Base-by-base conservation (phyloP, 2,888 invertebrate genomes). In the Amiota communis region DNA sequence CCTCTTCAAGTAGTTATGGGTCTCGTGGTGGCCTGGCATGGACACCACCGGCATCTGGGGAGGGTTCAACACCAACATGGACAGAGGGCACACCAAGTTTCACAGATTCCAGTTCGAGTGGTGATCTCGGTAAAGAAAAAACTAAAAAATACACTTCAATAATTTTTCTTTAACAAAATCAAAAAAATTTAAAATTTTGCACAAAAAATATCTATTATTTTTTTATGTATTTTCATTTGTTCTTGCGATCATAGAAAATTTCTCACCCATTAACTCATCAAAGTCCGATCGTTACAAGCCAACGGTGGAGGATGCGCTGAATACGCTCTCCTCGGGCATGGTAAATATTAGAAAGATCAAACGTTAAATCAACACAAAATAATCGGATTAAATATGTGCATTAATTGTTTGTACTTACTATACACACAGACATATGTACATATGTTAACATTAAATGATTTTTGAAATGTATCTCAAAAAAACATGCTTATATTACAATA, bases 51-150 rank as follows among this genome's bases (percentile, higher is more conserved):
- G 94, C 95, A 67, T 95, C 95, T 64, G 95, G 95, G 72, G 96
- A 96, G 90, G 96, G 96, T 57, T 95, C 95, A 9, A 98, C 98
- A 56, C 98, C 98, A n/a, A 98, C 98, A 61, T 98, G 98, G 96
- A 98, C 98, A 67, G 98, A 98, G 91, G 98, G 98, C 86, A 98
- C 98, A 81, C 98, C 98, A 75, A 97, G 97, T 89, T 98, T 97
- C 91, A 98, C 98, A 56, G 97, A 98, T 90, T 98, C 98, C 85
- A 98, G 98, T 91, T 97, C 97, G 91, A 96, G 96, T 91, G 94
- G 94, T 83, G 96, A 96, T 91, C 94, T 94, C 91, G 93, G 93
- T 91, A 88, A 87, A 81, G 36, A 51, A 63, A 64, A 73, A 76
- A 67, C 36, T 12, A 10, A 1, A 80, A 82, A 77, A 83, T 17